phyloP scores from a whole-genome alignment of 1,140 invertebrate genomes.

The Sitophilus oryzae region DNA sequence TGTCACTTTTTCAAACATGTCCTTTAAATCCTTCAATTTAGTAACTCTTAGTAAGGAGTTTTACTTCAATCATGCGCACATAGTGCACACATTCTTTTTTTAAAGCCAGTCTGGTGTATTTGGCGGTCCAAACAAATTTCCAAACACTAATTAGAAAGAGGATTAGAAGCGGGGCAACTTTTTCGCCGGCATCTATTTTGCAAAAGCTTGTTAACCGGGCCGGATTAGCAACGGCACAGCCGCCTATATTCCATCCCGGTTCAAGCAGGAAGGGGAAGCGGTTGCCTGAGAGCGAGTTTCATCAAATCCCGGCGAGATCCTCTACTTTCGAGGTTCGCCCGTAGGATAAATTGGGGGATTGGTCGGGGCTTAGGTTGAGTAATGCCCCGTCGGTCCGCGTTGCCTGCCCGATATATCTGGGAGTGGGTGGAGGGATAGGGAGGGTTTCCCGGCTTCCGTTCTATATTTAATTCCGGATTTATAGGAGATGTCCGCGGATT shows the following conservation, averaged over 20 bases:
- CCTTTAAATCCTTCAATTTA: too few relatives aligned
- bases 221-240: slow-evolving; percentile 40
- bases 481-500: slow-evolving; percentile 41
- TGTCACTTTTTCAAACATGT: too few relatives aligned
- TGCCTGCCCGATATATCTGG: slow-evolving; percentile 44
- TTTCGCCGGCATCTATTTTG: slow-evolving; percentile 40
- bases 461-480: slow-evolving; percentile 46
- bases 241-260: too few relatives aligned
- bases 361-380: slow-evolving; percentile 45
- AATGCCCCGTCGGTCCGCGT: slow-evolving; percentile 43
- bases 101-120: too few relatives aligned
- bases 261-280: too few relatives aligned
- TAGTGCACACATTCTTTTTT: too few relatives aligned
- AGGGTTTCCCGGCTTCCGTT: slow-evolving; percentile 31
- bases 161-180: neutral
- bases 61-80: too few relatives aligned
- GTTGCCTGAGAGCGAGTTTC: slow-evolving; percentile 40
- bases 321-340: slow-evolving; percentile 35
- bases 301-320: slow-evolving; percentile 46
- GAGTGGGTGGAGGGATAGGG: neutral
- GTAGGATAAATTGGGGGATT: slow-evolving; percentile 46
- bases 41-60: too few relatives aligned
- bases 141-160: neutral
- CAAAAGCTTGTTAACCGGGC: slow-evolving; percentile 44
- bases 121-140: too few relatives aligned